These are phyloP conservation scores for Callimorpha dominula DNA, from an alignment of 2,888 invertebrate genomes.

Conservation along the genomic window DNA sequence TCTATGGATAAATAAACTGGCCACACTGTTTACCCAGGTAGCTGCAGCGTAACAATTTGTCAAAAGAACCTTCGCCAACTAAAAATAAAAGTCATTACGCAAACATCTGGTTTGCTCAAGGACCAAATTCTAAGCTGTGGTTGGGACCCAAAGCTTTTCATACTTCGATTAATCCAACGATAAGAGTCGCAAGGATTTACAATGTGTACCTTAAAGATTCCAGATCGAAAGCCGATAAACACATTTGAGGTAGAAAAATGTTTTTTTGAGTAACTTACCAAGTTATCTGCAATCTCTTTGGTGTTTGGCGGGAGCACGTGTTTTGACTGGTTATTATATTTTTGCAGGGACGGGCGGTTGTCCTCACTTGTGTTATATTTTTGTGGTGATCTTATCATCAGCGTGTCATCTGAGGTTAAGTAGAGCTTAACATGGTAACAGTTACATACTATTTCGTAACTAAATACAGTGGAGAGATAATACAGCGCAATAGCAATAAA, in stretches of 20 bases:
- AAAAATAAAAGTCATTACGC: constrained; percentile 52
- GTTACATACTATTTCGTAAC: constrained; percentile 48
- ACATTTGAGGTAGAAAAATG: constrained; percentile 75
- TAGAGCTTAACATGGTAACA: constrained; percentile 46
- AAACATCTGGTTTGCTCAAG: constrained; percentile 70
- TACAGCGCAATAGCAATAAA: constrained; percentile 29
- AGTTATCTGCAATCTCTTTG: constrained; percentile 65
- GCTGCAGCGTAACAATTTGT: constrained; percentile 41
- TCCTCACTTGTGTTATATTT: constrained; percentile 69
- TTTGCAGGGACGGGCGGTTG: constrained; percentile 62
- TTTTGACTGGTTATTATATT: constrained; percentile 77
- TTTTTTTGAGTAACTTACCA: constrained; percentile 72
- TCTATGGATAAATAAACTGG: neutral
- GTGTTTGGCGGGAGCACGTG: constrained; percentile 75
- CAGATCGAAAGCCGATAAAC: constrained; percentile 83
- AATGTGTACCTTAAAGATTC: constrained; percentile 84
- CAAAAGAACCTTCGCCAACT: constrained; percentile 38
- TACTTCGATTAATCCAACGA: constrained; percentile 78
- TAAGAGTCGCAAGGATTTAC: constrained; percentile 79
- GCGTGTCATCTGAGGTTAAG: constrained; percentile 64
- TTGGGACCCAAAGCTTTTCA: constrained; percentile 72
- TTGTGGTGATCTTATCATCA: constrained; percentile 60
- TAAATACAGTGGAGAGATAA: constrained; percentile 41
- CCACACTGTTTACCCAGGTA: constrained; percentile 35
- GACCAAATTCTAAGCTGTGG: constrained; percentile 66